Conservation (phyloP, 2,113 vertebrate species). For the Cromileptes altivelis region DNA sequence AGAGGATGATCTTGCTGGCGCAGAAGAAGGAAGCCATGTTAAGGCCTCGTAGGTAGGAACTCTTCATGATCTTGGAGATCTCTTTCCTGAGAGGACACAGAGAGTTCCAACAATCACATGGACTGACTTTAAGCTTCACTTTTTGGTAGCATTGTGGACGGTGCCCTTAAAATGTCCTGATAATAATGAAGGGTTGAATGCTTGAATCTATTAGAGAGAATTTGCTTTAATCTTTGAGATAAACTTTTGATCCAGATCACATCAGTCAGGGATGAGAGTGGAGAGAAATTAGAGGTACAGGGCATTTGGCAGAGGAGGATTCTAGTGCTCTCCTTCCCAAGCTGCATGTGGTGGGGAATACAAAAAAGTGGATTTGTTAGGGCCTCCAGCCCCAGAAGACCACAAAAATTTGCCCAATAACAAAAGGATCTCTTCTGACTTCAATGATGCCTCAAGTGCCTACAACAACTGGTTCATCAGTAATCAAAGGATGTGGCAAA, state of each 20-base stretch:
- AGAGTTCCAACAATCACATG: neutral
- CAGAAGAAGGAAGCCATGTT: conserved; percentile 96
- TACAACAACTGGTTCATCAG: no score
- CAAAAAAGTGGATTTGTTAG: no score
- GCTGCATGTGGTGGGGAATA: no score
- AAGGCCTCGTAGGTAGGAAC: conserved; percentile 94
- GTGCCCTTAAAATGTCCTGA: neutral
- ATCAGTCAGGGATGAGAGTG: neutral
- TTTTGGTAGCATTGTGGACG: neutral
- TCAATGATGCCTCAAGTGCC: no score
- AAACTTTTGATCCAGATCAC: neutral
- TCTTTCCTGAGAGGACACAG: conserved; percentile 87
- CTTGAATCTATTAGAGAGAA: neutral
- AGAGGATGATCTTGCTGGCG: conserved; percentile 94
- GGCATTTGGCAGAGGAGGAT: neutral
- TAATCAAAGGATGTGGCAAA: no score
- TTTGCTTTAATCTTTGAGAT: neutral
- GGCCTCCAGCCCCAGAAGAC: no score
- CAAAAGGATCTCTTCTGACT: no score
- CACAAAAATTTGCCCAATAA: no score
- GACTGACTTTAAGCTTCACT: neutral
- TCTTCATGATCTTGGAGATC: conserved; percentile 91
- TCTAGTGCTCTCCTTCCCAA: no score
- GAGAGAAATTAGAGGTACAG: no score
- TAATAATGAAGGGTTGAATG: neutral